These are phyloP conservation scores for Macrobrachium nipponense DNA, from an alignment of 1,140 invertebrate species.

Conservation along the genomic window DNA sequence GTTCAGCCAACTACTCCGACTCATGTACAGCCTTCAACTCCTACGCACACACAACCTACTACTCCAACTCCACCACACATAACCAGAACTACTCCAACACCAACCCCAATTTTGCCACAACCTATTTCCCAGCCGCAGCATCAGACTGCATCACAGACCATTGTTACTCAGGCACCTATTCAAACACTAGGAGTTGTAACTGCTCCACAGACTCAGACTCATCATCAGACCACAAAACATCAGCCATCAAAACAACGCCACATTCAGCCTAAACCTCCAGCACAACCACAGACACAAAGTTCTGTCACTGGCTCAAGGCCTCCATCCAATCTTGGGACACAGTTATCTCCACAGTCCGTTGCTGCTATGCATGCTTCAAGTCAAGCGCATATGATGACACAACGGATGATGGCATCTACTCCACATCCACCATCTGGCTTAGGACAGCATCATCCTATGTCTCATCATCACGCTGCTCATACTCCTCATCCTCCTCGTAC, in stretches of 20 bases:
- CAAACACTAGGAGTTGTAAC: slow-evolving; percentile 60
- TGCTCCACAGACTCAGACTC: slow-evolving; percentile 61
- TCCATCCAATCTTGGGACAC: slow-evolving; percentile 69
- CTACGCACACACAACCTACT: slow-evolving; percentile 67
- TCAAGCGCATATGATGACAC: slow-evolving; percentile 48
- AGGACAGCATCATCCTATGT: slow-evolving; percentile 70
- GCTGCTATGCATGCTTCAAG: slow-evolving; percentile 52
- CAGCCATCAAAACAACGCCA: slow-evolving; percentile 62
- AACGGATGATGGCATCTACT: slow-evolving; percentile 60
- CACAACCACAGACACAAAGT: slow-evolving; percentile 65
- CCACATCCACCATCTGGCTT: slow-evolving; percentile 64
- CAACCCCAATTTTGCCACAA: slow-evolving; percentile 65
- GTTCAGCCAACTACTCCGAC: slow-evolving; percentile 60
- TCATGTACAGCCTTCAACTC: slow-evolving; percentile 67
- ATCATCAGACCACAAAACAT: slow-evolving; percentile 63
- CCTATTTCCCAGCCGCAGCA: slow-evolving; percentile 62
- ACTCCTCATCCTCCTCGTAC: slow-evolving; percentile 63
- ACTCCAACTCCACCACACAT: slow-evolving; percentile 68
- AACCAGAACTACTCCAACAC: slow-evolving; percentile 59
- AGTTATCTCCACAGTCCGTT: slow-evolving; percentile 59
- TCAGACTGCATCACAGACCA: slow-evolving; percentile 21
- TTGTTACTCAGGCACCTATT: slow-evolving; percentile 50
- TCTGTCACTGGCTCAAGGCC: slow-evolving; percentile 72
- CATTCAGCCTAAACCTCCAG: slow-evolving; percentile 64
- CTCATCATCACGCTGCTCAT: slow-evolving; percentile 72